Evolutionary conservation across 2,888 invertebrate genomes (phyloP).

Genomic region (Therioaphis trifolii): DNA sequence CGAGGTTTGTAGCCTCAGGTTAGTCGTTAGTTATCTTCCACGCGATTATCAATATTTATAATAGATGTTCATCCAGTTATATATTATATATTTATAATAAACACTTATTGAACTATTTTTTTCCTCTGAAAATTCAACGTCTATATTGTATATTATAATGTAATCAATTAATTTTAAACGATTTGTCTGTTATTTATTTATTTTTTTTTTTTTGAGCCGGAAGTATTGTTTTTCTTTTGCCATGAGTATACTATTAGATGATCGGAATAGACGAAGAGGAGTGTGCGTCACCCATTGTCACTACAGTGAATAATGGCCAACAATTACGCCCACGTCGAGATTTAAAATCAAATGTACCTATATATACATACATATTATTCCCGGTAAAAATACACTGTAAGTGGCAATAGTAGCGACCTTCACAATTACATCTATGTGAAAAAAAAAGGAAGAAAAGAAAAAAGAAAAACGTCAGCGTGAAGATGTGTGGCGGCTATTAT

Average conservation of each 20-base stretch:
- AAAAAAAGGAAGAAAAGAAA: too few relatives aligned
- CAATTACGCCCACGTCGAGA: slow-evolving; percentile 46
- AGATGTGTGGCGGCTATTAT: slow-evolving; percentile 28
- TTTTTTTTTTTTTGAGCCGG: slow-evolving; percentile 7
- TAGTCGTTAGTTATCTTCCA: neutral
- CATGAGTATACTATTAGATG: neutral
- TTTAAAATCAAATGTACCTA: slow-evolving; percentile 3
- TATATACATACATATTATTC: neutral
- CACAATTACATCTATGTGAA: neutral
- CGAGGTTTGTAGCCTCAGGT: neutral
- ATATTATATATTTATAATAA: neutral
- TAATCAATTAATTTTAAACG: neutral
- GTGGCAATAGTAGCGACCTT: slow-evolving; percentile 23
- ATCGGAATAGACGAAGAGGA: neutral
- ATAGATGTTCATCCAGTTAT: neutral
- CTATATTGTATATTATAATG: neutral
- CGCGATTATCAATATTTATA: neutral
- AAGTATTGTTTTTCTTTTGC: slow-evolving; percentile 6
- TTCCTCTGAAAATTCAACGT: neutral
- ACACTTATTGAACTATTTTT: neutral
- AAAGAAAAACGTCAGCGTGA: slow-evolving; percentile 33
- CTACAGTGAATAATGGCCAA: slow-evolving; percentile 30
- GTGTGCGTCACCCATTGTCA: neutral
- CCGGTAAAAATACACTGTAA: neutral
- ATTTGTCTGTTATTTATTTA: neutral